Evolutionary conservation across 2,888 invertebrate genomes (phyloP).

Genomic region (Polyploca ridens): DNA sequence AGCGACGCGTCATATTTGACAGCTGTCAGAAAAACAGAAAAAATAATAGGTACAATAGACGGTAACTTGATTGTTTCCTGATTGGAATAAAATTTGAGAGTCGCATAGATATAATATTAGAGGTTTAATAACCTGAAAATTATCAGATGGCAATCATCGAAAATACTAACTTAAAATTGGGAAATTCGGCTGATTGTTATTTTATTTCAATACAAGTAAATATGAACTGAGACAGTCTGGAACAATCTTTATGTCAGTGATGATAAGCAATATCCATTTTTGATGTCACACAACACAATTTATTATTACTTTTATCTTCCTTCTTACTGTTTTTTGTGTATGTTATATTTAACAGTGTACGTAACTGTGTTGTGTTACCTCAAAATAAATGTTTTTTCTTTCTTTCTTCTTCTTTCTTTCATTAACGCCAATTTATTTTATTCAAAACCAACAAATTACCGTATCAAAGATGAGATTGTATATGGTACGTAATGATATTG

Average conservation of each 20-base stretch:
- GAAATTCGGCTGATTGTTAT: too few species aligned
- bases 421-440: background rate
- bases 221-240: too few species aligned
- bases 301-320: too few species aligned
- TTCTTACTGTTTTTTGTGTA: too few species aligned
- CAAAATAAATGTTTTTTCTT: too few species aligned
- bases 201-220: too few species aligned
- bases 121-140: background rate
- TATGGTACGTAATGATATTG: constrained; percentile 19
- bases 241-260: too few species aligned
- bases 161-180: background rate
- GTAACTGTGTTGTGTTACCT: too few species aligned
- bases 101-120: background rate
- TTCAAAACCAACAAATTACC: background rate
- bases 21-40: constrained; percentile 1
- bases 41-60: background rate
- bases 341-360: too few species aligned
- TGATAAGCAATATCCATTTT: too few species aligned
- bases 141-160: background rate
- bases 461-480: constrained; percentile 9
- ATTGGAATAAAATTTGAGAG: background rate
- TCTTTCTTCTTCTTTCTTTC: too few species aligned
- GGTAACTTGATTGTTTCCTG: constrained; percentile 2
- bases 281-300: too few species aligned
- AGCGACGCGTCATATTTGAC: constrained; percentile 10